Evolutionary conservation across 2,113 vertebrate genomes (phyloP), one percentile per base, ranked within the genome.

Genomic region (Mellivora capensis): DNA sequence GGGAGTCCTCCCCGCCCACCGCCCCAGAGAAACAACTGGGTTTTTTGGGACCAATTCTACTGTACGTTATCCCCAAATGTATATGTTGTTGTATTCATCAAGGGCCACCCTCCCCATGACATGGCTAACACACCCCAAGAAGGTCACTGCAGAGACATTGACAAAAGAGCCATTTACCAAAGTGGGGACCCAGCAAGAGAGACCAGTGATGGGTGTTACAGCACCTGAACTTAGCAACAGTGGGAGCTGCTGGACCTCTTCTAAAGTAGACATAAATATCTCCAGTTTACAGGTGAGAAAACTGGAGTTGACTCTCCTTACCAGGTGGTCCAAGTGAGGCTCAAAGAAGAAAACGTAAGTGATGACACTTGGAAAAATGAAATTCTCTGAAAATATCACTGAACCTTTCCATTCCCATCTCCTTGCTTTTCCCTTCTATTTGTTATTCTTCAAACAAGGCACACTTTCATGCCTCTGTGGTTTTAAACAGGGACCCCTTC

Each of bases 11-110:
- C 15, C 52, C 52, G 0, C 52, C 52, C 5, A 1, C 52, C 17
- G n/a, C n/a, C 17, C 29, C 72, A 87, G 62, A 94, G 84, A 90
- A 76, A 69, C 11, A 85, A n/a, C 59, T 87, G 57, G 57, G 7
- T 18, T 52, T 81, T 12, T 1, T 6, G 27, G n/a, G 27, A 54
- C 27, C 3, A 29, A 47, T 42, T 47, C 42, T 69, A 62, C 9
- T 52, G 18, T 6, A 21, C 7, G 11, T 21, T 37, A 27, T 8
- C 25, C 14, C 2, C 0, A 18, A n/a, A 7, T 72, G 0, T 37
- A 57, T 11, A 67, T 11, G 21, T 29, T 47, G 1, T 15, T 44
- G 6, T 29, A 6, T 44, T 12, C 23, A 6, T 83, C 27, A 61
- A 71, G 39, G 17, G 12, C 23, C 39, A 20, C 9, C 29, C n/a